These are phyloP conservation scores for Operophtera brumata DNA, from an alignment of 2,888 invertebrate species.

Conservation along the genomic window DNA sequence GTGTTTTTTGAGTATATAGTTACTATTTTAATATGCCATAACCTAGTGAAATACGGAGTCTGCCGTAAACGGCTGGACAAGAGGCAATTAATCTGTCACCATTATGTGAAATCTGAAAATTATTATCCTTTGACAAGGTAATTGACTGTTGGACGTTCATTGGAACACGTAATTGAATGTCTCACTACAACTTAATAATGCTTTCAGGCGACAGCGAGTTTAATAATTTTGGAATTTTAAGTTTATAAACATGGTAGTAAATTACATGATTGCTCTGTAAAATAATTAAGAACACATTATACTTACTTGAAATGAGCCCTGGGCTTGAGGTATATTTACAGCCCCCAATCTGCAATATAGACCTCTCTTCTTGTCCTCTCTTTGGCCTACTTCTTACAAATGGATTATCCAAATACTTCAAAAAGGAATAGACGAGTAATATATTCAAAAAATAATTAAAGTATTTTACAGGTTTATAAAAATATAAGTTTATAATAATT, in stretches of 20 bases:
- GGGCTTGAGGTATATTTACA: no score
- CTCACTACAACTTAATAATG: slow-evolving; percentile 14
- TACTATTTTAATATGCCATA: background rate
- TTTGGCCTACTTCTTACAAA: no score
- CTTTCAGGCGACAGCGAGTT: slow-evolving; percentile 32
- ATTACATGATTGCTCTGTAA: background rate
- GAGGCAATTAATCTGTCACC: slow-evolving; percentile 39
- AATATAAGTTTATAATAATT: no score
- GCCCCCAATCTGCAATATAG: no score
- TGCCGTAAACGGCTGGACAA: slow-evolving; percentile 27
- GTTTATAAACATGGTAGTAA: background rate
- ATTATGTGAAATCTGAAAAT: slow-evolving; percentile 34
- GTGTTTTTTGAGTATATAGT: background rate
- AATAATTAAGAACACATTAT: no score
- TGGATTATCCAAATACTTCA: no score
- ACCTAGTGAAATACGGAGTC: slow-evolving; percentile 11
- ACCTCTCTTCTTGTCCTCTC: no score
- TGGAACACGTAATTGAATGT: slow-evolving; percentile 30
- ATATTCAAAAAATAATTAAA: no score
- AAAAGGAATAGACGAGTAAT: no score
- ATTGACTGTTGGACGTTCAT: slow-evolving; percentile 33
- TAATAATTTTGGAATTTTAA: background rate
- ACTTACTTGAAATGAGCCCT: no score
- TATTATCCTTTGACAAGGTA: slow-evolving; percentile 42
- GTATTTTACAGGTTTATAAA: no score